Conservation (phyloP, 1,140 invertebrate species). For the Penaeus japonicus region DNA sequence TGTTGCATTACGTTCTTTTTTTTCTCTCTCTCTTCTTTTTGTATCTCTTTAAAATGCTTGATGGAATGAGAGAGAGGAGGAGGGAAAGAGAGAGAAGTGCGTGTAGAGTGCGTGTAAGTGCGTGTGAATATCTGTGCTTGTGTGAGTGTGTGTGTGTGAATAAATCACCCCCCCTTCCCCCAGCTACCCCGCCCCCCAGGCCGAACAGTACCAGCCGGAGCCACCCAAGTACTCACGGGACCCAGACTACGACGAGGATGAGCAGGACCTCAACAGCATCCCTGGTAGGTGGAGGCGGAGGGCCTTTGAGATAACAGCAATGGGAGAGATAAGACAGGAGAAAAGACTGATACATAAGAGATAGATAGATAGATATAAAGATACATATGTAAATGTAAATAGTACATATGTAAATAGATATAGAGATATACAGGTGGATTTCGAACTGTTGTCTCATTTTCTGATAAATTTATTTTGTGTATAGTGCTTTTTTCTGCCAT, state of each 20-base stretch:
- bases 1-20: no score
- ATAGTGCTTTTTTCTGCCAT: not conserved
- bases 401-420: no score
- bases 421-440: no score
- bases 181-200: slow-evolving; percentile 28
- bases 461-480: not conserved
- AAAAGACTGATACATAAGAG: not conserved
- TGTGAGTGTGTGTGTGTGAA: no score
- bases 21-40: no score
- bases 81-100: not conserved
- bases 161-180: not conserved
- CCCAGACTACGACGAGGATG: not conserved
- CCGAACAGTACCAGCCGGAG: slow-evolving; percentile 11
- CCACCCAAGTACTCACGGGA: slow-evolving; percentile 36
- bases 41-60: not conserved
- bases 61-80: not conserved
- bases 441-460: not conserved
- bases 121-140: not conserved
- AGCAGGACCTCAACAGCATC: slow-evolving; percentile 10
- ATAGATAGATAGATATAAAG: not conserved
- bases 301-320: no score
- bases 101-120: not conserved
- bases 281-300: not conserved
- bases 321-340: not conserved
- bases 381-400: no score